Evolutionary conservation across 2,888 invertebrate species (phyloP).

Genomic region (Carpatolechia fugitivella): DNA sequence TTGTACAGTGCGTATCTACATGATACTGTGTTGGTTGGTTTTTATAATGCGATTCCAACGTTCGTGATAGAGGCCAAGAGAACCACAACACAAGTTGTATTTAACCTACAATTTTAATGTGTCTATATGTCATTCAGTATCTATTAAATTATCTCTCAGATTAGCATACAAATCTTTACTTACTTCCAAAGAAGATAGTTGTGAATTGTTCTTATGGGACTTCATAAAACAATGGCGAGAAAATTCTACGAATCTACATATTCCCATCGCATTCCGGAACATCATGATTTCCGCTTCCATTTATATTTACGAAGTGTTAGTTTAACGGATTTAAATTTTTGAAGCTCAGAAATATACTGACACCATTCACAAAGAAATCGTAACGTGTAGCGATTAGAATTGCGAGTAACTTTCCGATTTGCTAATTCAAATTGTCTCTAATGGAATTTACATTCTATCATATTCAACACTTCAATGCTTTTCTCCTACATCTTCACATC

Average conservation of each 20-base stretch:
- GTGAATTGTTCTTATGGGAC: slow-evolving; percentile 10
- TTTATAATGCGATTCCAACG: background rate
- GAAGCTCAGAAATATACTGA: slow-evolving; percentile 28
- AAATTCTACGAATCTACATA: slow-evolving; percentile 40
- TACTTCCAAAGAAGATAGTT: background rate
- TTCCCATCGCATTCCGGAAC: slow-evolving; percentile 51
- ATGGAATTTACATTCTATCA: background rate
- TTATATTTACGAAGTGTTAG: slow-evolving; percentile 20
- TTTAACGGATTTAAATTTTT: slow-evolving; percentile 12
- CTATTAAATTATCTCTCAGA: background rate
- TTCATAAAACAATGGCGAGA: slow-evolving; percentile 45
- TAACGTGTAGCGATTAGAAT: background rate
- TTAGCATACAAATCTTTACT: slow-evolving; percentile 5
- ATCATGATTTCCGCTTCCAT: slow-evolving; percentile 33
- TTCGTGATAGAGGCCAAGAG: background rate
- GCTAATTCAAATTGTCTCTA: background rate
- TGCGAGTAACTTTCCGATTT: background rate
- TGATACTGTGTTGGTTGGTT: slow-evolving; percentile 8
- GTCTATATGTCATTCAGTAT: background rate
- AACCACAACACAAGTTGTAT: background rate
- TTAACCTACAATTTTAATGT: slow-evolving; percentile 7
- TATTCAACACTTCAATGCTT: background rate
- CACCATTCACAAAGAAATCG: slow-evolving; percentile 30
- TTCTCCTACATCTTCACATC: background rate
- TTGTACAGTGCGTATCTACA: slow-evolving; percentile 16